Conservation (phyloP, 2,797 vertebrate genomes). For the Pachyuromys duprasi region DNA sequence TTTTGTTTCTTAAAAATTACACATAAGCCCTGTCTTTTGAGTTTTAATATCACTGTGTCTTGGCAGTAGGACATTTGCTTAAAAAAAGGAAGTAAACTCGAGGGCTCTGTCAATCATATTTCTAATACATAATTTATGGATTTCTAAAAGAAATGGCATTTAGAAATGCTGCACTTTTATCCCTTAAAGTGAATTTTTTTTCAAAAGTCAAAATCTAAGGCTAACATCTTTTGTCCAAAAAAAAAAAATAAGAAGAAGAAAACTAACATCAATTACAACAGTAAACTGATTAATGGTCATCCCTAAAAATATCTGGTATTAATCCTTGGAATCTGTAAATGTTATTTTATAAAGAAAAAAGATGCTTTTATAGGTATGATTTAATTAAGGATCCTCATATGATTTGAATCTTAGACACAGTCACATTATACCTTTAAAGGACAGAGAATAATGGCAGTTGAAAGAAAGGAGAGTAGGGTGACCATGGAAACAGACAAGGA, state of each 20-base stretch:
- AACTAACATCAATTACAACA: neutral
- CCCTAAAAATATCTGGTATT: neutral
- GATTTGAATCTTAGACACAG: neutral
- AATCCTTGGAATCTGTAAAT: neutral
- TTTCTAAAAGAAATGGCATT: neutral
- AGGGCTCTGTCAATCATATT: neutral
- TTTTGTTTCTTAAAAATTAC: slow-evolving; percentile 19
- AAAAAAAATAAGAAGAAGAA: neutral
- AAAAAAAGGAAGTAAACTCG: slow-evolving; percentile 21
- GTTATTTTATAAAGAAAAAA: neutral
- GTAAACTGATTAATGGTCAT: neutral
- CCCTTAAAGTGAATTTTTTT: slow-evolving; percentile 5
- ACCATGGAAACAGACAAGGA: neutral
- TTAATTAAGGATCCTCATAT: neutral
- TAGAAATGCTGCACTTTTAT: neutral
- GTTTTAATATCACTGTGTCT: neutral
- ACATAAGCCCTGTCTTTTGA: neutral
- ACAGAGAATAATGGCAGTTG: neutral
- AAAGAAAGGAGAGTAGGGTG: neutral
- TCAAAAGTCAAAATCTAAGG: neutral
- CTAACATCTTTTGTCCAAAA: neutral
- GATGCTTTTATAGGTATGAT: neutral
- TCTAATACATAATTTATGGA: neutral
- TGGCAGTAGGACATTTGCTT: slow-evolving; percentile 3
- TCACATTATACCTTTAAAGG: neutral